These are phyloP conservation scores for Catamblyrhynchus diadema DNA, from an alignment of 2,797 vertebrate species.

Conservation along the genomic window DNA sequence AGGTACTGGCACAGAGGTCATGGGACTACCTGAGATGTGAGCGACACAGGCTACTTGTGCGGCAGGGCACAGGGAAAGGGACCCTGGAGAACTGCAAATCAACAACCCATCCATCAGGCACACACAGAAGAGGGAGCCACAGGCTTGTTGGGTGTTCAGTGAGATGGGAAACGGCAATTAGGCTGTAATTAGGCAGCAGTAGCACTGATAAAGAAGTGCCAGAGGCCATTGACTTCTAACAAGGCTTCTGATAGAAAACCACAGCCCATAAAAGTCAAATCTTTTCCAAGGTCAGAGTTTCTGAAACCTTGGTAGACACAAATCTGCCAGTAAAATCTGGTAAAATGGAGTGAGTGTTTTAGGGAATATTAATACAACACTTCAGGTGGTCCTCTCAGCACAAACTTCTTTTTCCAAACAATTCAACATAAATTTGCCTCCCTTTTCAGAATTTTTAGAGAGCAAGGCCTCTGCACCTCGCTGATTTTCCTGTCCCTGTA, in stretches of 20 bases:
- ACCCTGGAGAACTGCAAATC: background rate
- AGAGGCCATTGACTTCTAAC: background rate
- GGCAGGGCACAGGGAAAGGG: background rate
- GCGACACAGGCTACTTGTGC: background rate
- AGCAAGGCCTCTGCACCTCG: background rate
- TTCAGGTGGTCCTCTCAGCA: background rate
- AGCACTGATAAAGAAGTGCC: background rate
- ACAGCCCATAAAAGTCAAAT: background rate
- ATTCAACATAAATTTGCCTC: background rate
- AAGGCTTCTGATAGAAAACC: background rate
- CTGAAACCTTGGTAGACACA: background rate
- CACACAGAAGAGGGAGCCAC: background rate
- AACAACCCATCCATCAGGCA: background rate
- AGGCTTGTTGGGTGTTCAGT: background rate
- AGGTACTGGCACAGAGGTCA: background rate
- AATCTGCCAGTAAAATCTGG: background rate
- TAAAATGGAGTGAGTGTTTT: background rate
- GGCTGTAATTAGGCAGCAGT: background rate
- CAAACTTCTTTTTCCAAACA: background rate
- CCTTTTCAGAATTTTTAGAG: background rate
- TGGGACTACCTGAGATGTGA: background rate
- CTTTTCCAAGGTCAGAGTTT: background rate
- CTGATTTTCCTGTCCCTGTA: rapidly evolving
- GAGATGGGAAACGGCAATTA: background rate
- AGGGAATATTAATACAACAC: background rate